phyloP scores from a whole-genome alignment of 2,797 vertebrate species.

The Mormyrops attenuatus region DNA sequence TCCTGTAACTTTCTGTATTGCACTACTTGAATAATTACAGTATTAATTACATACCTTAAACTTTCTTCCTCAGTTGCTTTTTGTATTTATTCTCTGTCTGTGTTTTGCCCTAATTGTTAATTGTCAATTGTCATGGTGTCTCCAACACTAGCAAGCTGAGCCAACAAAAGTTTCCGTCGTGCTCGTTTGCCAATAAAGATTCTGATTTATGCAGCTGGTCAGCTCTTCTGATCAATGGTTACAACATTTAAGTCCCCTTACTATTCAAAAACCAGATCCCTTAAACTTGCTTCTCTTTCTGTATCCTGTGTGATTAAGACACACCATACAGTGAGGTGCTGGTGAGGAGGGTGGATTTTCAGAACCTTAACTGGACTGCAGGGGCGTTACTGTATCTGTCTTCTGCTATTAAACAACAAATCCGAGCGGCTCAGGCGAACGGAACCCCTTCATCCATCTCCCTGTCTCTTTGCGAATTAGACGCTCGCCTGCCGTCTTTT shows the following conservation, averaged over 20 bases:
- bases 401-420: conserved; percentile 30
- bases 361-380: not conserved
- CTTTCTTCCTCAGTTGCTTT: not conserved
- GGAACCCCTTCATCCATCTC: conserved; percentile 56
- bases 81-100: not conserved
- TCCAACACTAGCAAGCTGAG: not conserved
- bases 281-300: not conserved
- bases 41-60: not conserved
- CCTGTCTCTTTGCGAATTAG: conserved; percentile 43
- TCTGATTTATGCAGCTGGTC: not conserved
- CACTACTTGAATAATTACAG: not conserved
- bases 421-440: conserved; percentile 37
- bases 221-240: not conserved
- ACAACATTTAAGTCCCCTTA: not conserved
- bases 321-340: not conserved
- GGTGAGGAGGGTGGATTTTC: not conserved
- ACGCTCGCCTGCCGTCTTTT: conserved; percentile 57
- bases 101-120: not conserved
- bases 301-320: not conserved
- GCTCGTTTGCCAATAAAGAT: not conserved
- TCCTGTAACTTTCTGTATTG: not conserved
- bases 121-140: not conserved
- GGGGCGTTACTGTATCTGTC: not conserved
- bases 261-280: not conserved
- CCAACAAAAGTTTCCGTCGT: not conserved